These are phyloP conservation scores for Drosophila putrida DNA, from an alignment of 2,888 invertebrate genomes.

Conservation along the genomic window DNA sequence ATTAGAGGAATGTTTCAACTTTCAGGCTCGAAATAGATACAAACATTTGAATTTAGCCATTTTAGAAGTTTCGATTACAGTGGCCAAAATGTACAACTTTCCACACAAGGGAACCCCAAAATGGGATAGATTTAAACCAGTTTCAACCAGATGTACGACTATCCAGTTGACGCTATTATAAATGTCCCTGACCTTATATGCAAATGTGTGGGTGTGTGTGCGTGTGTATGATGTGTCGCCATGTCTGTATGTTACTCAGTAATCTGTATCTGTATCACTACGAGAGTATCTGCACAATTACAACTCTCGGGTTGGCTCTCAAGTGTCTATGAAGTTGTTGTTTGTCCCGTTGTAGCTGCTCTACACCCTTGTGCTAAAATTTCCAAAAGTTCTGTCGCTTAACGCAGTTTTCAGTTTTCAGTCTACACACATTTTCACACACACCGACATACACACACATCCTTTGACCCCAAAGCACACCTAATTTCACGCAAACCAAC, in stretches of 20 bases:
- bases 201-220: slow-evolving; percentile 8
- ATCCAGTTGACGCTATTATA: slow-evolving; percentile 19
- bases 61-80: not conserved
- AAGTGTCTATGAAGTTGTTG: slow-evolving; percentile 29
- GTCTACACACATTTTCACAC: not conserved
- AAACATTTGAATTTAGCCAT: no score
- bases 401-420: slow-evolving; percentile 38
- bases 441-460: slow-evolving; percentile 11
- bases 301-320: slow-evolving; percentile 16
- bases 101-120: slow-evolving; percentile 3
- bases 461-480: slow-evolving; percentile 15
- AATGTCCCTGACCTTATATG: slow-evolving; percentile 26
- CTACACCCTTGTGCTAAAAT: slow-evolving; percentile 6
- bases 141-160: slow-evolving; percentile 10
- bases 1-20: no score
- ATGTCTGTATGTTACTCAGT: no score
- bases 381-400: slow-evolving; percentile 41
- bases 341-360: slow-evolving; percentile 9
- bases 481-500: slow-evolving; percentile 25
- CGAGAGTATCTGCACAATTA: slow-evolving; percentile 4
- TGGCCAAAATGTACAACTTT: no score
- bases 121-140: slow-evolving; percentile 10
- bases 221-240: not conserved
- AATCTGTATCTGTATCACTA: not conserved
- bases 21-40: no score